Evolutionary conservation across 2,113 vertebrate genomes (phyloP).

Genomic region (Pitta sordida): DNA sequence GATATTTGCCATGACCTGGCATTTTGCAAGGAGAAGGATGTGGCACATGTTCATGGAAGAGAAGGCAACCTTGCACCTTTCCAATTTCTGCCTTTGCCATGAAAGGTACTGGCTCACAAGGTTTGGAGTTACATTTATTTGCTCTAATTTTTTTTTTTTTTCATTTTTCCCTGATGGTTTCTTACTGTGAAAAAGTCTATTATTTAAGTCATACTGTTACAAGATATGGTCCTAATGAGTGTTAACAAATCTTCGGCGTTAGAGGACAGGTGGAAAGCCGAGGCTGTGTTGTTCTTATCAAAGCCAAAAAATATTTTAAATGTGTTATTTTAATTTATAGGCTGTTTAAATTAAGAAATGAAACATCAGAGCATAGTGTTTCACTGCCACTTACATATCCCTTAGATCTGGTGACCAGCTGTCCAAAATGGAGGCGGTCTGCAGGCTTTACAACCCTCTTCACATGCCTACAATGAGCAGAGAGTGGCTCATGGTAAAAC

Average conservation of each 20-base stretch:
- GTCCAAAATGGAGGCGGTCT: neutral
- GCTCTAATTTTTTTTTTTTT: neutral
- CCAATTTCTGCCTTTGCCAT: neutral
- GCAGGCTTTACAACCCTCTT: neutral
- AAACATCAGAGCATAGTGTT: neutral
- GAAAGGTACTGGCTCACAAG: neutral
- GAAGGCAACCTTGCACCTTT: neutral
- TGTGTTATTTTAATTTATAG: neutral
- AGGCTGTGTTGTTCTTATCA: neutral
- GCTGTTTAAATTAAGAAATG: neutral
- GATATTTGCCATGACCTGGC: fast-evolving
- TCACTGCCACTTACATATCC: neutral
- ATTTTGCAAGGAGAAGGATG: neutral
- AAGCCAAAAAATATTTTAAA: neutral
- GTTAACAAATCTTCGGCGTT: neutral
- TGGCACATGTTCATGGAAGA: neutral
- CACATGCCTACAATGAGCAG: neutral
- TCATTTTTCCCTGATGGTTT: neutral
- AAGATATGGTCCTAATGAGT: neutral
- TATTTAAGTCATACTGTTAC: neutral
- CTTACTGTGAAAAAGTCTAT: neutral
- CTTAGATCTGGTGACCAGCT: neutral
- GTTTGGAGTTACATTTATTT: neutral
- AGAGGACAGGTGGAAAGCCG: neutral
- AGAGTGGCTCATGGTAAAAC: neutral